Conservation (phyloP, 2,888 invertebrate genomes). For the Chaetogeoica ovagalla region DNA sequence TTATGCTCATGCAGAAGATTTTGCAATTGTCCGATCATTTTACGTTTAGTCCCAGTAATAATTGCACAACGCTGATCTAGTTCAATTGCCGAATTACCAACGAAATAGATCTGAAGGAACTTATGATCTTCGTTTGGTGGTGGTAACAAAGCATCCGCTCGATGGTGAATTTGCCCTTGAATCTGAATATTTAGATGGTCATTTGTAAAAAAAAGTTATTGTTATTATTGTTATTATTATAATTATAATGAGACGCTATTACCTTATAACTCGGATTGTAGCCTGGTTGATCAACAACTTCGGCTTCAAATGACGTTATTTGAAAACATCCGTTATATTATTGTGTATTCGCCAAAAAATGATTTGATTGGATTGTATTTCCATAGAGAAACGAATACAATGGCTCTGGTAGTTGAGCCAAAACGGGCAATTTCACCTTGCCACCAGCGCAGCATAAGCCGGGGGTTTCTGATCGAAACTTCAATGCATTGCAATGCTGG, state of each 20-base stretch:
- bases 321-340: slow-evolving; percentile 4
- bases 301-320: slow-evolving; percentile 21
- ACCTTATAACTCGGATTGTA: slow-evolving; percentile 18
- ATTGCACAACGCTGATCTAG: slow-evolving; percentile 7
- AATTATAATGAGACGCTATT: neutral
- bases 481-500: slow-evolving; percentile 14
- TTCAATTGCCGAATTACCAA: slow-evolving; percentile 1
- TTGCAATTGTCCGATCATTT: slow-evolving; percentile 40
- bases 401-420: neutral
- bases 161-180: slow-evolving; percentile 11
- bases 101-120: slow-evolving; percentile 9
- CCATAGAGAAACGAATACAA: slow-evolving; percentile 13
- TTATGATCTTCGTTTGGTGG: neutral
- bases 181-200: slow-evolving; percentile 9
- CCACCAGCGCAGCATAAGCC: slow-evolving; percentile 19
- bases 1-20: too few relatives aligned
- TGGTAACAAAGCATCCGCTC: neutral
- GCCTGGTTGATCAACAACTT: slow-evolving; percentile 10
- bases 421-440: slow-evolving; percentile 14
- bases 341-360: slow-evolving; percentile 6
- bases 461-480: slow-evolving; percentile 4
- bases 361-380: slow-evolving; percentile 21
- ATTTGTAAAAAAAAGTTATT: slow-evolving; percentile 7
- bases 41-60: neutral
- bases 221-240: slow-evolving; percentile 10